A percentile compares a stretch with the other conserved stretches of the same genome.
These are phyloP conservation scores for Didymodactylos carnosus DNA, from an alignment of 2,888 invertebrate genomes.

Conservation along the genomic window DNA sequence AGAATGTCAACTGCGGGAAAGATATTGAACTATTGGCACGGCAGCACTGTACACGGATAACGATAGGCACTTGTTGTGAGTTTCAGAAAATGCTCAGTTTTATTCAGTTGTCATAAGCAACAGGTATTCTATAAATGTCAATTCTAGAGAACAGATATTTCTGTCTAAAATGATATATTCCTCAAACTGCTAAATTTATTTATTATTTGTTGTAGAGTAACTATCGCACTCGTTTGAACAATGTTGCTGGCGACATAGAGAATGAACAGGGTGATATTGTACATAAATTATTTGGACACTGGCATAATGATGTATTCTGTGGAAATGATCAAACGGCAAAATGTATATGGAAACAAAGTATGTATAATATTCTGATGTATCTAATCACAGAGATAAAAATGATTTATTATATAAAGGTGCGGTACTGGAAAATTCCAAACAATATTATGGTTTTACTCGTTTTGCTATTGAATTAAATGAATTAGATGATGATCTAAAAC, in stretches of 20 bases:
- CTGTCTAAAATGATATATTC: no score
- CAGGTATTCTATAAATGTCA: no score
- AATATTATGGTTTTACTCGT: conserved; percentile 62
- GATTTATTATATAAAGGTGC: conserved; percentile 40
- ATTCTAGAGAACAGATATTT: no score
- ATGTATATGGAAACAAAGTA: conserved; percentile 58
- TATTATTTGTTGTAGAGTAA: background rate
- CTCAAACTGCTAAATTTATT: no score
- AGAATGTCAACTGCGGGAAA: no score
- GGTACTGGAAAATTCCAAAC: conserved; percentile 56
- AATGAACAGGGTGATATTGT: conserved; percentile 20
- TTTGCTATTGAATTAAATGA: conserved; percentile 68
- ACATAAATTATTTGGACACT: conserved; percentile 51
- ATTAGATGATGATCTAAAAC: conserved; percentile 37
- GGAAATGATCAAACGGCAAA: conserved; percentile 47
- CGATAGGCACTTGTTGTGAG: no score
- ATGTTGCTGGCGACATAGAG: background rate
- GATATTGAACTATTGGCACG: no score
- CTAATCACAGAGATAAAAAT: no score
- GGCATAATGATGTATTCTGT: conserved; percentile 59
- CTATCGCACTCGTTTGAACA: background rate
- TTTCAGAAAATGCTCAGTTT: no score
- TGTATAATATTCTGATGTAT: background rate
- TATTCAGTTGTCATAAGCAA: no score
- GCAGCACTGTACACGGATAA: no score